Conservation (phyloP, 2,888 invertebrate species). For the Agelastica alni region DNA sequence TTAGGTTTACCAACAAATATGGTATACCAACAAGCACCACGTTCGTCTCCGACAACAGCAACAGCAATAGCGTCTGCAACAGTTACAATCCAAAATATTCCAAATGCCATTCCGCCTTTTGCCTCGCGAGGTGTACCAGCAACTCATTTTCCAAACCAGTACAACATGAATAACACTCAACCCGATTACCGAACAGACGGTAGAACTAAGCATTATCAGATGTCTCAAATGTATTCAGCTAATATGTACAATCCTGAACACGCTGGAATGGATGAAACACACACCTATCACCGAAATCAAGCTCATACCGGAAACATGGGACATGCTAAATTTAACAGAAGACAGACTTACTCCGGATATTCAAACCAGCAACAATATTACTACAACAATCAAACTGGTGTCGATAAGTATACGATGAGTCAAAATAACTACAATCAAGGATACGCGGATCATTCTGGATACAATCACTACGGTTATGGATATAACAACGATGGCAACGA, state of each 20-base stretch:
- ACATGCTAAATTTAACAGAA: slow-evolving; percentile 40
- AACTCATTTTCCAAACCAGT: slow-evolving; percentile 52
- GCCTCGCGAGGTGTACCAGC: slow-evolving; percentile 60
- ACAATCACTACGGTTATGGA: slow-evolving; percentile 54
- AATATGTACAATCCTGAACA: slow-evolving; percentile 57
- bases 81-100: slow-evolving; percentile 61
- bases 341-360: slow-evolving; percentile 54
- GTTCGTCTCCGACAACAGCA: slow-evolving; percentile 73
- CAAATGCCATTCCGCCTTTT: slow-evolving; percentile 64
- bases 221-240: slow-evolving; percentile 37
- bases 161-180: slow-evolving; percentile 49
- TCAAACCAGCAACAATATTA: slow-evolving; percentile 60
- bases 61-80: slow-evolving; percentile 64
- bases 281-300: slow-evolving; percentile 48
- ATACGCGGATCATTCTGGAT: slow-evolving; percentile 49
- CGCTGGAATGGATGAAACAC: slow-evolving; percentile 49
- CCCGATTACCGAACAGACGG: slow-evolving; percentile 49
- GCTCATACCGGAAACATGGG: slow-evolving; percentile 42
- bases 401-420: slow-evolving; percentile 45
- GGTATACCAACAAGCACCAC: slow-evolving; percentile 65
- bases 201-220: slow-evolving; percentile 50
- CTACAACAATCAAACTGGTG: slow-evolving; percentile 59
- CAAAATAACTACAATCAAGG: slow-evolving; percentile 50
- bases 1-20: slow-evolving; percentile 43
- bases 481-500: slow-evolving; percentile 50